A percentile compares a stretch with the other conserved stretches of the same genome.
phyloP scores from a whole-genome alignment of 2,888 invertebrate genomes.

The Drosophila atroscutellata region DNA sequence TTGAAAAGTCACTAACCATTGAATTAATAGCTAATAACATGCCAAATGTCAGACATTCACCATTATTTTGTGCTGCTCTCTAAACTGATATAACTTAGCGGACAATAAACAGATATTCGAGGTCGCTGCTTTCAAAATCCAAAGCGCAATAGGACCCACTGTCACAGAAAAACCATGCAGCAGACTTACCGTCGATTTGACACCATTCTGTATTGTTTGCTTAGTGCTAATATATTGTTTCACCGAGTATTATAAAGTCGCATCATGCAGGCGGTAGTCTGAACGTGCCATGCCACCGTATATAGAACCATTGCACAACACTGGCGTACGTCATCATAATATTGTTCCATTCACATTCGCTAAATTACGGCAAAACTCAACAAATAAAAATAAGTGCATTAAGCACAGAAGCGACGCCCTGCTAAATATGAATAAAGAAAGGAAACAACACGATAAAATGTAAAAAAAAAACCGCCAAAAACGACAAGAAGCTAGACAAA shows the following conservation, averaged over 20 bases:
- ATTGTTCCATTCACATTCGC: slow-evolving; percentile 58
- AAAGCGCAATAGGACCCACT: too few relatives aligned
- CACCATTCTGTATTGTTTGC: too few relatives aligned
- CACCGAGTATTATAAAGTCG: not conserved
- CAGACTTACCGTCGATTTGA: too few relatives aligned
- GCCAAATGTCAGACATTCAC: too few relatives aligned
- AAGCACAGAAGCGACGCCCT: slow-evolving; percentile 4
- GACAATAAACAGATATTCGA: too few relatives aligned
- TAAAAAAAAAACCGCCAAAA: slow-evolving; percentile 10
- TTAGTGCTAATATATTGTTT: not conserved
- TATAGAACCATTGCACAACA: slow-evolving; percentile 35
- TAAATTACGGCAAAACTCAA: slow-evolving; percentile 38
- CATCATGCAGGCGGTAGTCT: not conserved
- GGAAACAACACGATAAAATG: slow-evolving; percentile 29
- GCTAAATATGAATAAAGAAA: not conserved
- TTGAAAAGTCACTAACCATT: not conserved
- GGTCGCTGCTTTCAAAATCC: too few relatives aligned
- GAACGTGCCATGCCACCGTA: slow-evolving; percentile 20
- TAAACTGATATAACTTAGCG: too few relatives aligned
- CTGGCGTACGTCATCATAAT: slow-evolving; percentile 66
- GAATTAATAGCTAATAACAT: too few relatives aligned
- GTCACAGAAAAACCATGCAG: too few relatives aligned
- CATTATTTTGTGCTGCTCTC: too few relatives aligned
- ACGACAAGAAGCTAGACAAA: slow-evolving; percentile 24
- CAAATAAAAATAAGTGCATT: not conserved